A percentile compares a stretch with the other conserved stretches of the same genome.
These are phyloP conservation scores for Malurus melanocephalus DNA, from an alignment of 2,113 vertebrate genomes.

Conservation along the genomic window DNA sequence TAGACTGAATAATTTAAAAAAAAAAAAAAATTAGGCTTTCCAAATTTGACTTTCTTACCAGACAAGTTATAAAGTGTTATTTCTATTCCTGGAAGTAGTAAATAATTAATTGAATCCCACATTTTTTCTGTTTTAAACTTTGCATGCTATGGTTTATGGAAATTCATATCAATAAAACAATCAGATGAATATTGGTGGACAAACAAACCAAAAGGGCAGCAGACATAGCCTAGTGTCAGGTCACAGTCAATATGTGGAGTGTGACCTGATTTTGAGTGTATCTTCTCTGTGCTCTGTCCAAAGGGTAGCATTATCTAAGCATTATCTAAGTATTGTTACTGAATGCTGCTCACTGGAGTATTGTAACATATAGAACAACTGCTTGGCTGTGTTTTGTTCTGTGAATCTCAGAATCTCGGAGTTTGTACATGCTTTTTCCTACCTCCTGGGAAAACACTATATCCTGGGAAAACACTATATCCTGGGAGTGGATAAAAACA, in stretches of 20 bases:
- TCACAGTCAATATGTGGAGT: neutral
- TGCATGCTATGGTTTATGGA: neutral
- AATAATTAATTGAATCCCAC: accelerated
- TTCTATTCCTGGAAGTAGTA: neutral
- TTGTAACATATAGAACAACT: neutral
- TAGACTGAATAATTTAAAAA: neutral
- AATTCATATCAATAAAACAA: neutral
- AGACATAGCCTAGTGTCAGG: neutral
- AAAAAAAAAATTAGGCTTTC: neutral
- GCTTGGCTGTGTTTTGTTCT: neutral
- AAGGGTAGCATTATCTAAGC: neutral
- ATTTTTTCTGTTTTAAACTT: neutral
- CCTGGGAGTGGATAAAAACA: neutral
- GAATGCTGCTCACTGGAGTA: neutral
- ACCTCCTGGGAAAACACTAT: neutral
- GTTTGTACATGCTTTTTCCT: neutral
- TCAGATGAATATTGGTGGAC: neutral
- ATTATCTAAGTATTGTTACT: neutral
- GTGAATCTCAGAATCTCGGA: neutral
- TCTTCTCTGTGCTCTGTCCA: neutral
- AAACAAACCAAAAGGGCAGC: neutral
- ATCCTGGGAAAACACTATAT: neutral
- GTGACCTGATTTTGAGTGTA: neutral
- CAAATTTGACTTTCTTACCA: neutral
- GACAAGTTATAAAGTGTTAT: neutral